Base-by-base conservation (phyloP, 2,888 invertebrate genomes). In the Cepaea hortensis region DNA sequence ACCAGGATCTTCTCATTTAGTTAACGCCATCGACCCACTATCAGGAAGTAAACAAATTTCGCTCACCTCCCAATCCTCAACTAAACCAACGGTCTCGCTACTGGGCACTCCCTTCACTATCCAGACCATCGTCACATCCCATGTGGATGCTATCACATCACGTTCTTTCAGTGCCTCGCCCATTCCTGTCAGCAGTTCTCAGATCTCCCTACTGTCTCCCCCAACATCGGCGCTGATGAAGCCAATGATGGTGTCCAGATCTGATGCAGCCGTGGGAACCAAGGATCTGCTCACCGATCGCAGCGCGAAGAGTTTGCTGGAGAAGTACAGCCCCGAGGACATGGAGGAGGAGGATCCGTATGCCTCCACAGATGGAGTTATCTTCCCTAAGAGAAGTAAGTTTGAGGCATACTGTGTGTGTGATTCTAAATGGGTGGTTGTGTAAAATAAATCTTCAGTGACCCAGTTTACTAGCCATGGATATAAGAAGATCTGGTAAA, bases 241-340 rank as follows among this genome's bases (percentile, higher is more conserved):
- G 55, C 20, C 13, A 9, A 7, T 61, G 6, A 23, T 23, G 9
- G 55, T 77, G 11, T 9, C 80, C 13, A 65, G 35, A 80, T 80
- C 83, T 62, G 84, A 84, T 68, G 77, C 77, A 5, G 75, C 77
- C 0, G 77, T 68, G 4, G 75, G 77, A 18, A 77, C 73, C 55
- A 77, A 75, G 65, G 65, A 75, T 35, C n/a, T 65, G 48, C 75
- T 76, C 7, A n/a, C 23, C 11, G 70, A 81, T 6, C 48, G 20
- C 46, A 18, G n/a, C 48, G 15, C 48, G 3, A 81, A 70, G n/a
- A 48, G 7, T 81, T 5, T 3, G 2, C 46, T 84, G 23, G 70
- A 80, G 46, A 80, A 80, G 48, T 85, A 85, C 81, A 85, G 85
- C 48, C 80, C 85, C 55, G 85, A 85, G 18, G 85, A 85, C 48